Evolutionary conservation across 2,888 invertebrate genomes (phyloP).

Genomic region (Xestobium rufovillosum): DNA sequence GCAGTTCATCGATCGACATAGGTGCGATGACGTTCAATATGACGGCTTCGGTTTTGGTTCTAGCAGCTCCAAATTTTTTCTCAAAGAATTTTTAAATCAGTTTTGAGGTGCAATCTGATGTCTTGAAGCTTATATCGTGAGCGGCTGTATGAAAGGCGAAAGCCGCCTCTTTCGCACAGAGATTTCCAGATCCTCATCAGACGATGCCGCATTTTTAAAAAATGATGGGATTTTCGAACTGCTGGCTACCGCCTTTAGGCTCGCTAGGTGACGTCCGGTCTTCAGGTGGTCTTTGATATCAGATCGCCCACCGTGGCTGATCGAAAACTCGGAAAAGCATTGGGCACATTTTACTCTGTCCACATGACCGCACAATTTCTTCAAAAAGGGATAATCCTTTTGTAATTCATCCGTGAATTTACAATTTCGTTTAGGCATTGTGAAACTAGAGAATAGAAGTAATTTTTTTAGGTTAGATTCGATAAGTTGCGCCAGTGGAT

Average conservation of each 20-base stretch:
- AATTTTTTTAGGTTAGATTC: too few species aligned
- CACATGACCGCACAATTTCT: too few species aligned
- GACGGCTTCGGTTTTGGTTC: constrained; percentile 17
- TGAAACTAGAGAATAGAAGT: too few species aligned
- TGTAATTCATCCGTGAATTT: too few species aligned
- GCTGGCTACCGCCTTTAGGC: background rate
- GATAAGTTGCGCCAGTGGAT: too few species aligned
- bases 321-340: constrained; percentile 11
- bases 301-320: constrained; percentile 4
- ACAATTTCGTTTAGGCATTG: too few species aligned
- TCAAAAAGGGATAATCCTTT: too few species aligned
- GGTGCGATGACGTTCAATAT: constrained; percentile 16
- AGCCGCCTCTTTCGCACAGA: constrained; percentile 13
- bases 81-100: constrained; percentile 10
- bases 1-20: constrained; percentile 11
- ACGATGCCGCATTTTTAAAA: constrained; percentile 12
- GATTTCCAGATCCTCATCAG: constrained; percentile 3
- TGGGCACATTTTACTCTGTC: too few species aligned
- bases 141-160: constrained; percentile 11
- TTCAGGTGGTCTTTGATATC: constrained; percentile 15
- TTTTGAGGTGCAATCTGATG: constrained; percentile 5
- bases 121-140: constrained; percentile 12
- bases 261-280: constrained; percentile 4
- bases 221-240: constrained; percentile 4
- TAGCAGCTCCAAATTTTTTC: constrained; percentile 10